Evolutionary conservation across 1,140 invertebrate species (phyloP), one percentile per base, ranked within the genome.

Genomic region (Zaprionus kolodkinae): DNA sequence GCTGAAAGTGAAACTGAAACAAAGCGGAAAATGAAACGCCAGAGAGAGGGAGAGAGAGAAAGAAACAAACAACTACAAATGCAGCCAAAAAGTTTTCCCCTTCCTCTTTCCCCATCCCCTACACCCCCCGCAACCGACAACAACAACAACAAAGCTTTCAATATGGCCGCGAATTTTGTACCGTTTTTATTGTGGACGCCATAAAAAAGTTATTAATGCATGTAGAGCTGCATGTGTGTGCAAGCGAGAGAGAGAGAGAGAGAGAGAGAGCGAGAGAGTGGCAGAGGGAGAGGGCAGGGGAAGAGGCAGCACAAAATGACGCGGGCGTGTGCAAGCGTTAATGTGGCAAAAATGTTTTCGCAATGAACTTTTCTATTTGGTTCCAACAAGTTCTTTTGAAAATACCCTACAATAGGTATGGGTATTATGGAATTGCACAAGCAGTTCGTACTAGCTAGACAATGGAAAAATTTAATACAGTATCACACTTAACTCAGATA

Each of bases 161-260:
- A 87, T 87, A 86, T 80, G 73, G 77, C 73, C 69, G 84, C 70
- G 85, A 67, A 81, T 87, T 87, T 84, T 87, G 84, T 84, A 88
- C 77, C 80, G 80, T 87, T 87, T 87, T 87, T 87, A 84, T 81
- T 81, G 77, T 72, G 74, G 78, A 77, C 80, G 68, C 80, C 74
- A 89, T 87, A 89, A 88, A 87, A 88, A 87, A 89, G 84, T 87
- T 87, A 88, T 87, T 87, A 88, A 88, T 87, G 56, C 38, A 43
- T 56, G 55, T 50, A 45, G 17, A 21, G 21, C 1, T 21, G 21
- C 21, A 21, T 21, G 67, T 59, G 66, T 30, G 15, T 40, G 27
- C 48, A 64, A 1, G 13, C 15, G 48, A n/a, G 21, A 36, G 30
- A 4, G 11, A 10, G 38, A 12, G 9, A 72, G 61, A 21, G 13